A percentile compares a stretch with the other conserved stretches of the same genome.
phyloP scores from a whole-genome alignment of 2,888 invertebrate species.

The Leucophora obtusa region DNA sequence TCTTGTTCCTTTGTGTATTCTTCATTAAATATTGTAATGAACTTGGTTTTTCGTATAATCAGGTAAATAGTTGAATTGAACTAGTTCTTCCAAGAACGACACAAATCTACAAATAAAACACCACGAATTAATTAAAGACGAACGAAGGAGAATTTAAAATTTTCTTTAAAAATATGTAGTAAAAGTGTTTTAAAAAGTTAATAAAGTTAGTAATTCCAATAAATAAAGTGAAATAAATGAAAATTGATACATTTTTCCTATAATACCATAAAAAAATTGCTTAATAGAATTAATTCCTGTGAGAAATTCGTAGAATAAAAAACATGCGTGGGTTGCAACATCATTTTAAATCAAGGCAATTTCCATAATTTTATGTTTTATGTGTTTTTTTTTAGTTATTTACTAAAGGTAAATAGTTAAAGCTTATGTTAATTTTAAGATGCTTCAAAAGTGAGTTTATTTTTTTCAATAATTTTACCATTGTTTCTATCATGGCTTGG shows the following conservation, averaged over 20 bases:
- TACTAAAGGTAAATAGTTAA: not conserved
- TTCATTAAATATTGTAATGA: too few relatives aligned
- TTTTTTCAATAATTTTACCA: not conserved
- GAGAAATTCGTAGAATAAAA: conserved; percentile 48
- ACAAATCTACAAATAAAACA: too few relatives aligned
- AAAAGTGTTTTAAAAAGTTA: conserved; percentile 41
- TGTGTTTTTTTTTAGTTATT: conserved; percentile 25
- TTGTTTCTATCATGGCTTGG: conserved; percentile 15
- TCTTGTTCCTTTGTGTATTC: too few relatives aligned
- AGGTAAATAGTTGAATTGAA: too few relatives aligned
- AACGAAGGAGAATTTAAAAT: conserved; percentile 41
- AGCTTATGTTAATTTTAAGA: not conserved
- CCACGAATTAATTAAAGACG: conserved; percentile 44
- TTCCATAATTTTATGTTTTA: conserved; percentile 41
- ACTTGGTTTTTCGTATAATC: too few relatives aligned
- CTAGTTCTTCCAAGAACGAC: too few relatives aligned
- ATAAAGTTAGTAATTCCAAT: conserved; percentile 35
- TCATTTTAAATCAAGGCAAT: conserved; percentile 55
- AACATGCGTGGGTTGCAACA: conserved; percentile 62
- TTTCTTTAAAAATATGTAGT: conserved; percentile 47
- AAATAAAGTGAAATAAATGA: conserved; percentile 24
- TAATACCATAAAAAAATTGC: conserved; percentile 2
- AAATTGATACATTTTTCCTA: conserved; percentile 23
- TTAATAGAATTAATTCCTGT: conserved; percentile 10
- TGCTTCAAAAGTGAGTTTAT: not conserved